Percentiles rank a stretch among this genome's conserved stretches.
Conservation (phyloP, 2,113 vertebrate genomes). For the Eira barbara region DNA sequence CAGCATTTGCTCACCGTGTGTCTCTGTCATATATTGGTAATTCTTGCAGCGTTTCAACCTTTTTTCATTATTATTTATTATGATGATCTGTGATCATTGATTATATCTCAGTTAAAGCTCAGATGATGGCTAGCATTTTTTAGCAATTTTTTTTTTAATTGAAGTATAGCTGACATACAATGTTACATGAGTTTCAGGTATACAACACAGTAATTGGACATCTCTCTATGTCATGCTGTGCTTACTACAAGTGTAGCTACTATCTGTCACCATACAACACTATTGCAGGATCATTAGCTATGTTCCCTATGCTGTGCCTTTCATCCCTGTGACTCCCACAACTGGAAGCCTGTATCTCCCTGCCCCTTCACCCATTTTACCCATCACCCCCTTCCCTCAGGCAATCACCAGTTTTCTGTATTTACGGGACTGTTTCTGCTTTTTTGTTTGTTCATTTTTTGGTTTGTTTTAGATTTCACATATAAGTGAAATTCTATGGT, state of each 20-base stretch:
- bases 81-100: not conserved
- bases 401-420: not conserved
- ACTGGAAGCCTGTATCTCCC: not conserved
- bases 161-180: not conserved
- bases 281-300: not conserved
- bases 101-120: not conserved
- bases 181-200: not conserved
- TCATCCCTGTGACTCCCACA: not conserved
- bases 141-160: not conserved
- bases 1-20: not conserved
- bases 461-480: not conserved
- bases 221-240: not conserved
- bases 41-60: not conserved
- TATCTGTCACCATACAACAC: not conserved
- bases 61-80: not conserved
- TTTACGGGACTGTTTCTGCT: not conserved
- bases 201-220: not conserved
- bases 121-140: not conserved
- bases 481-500: not conserved
- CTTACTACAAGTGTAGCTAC: not conserved
- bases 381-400: not conserved
- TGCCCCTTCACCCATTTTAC: not conserved
- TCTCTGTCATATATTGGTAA: not conserved
- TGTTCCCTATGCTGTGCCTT: not conserved
- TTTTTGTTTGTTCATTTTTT: not conserved